A percentile compares a stretch with the other conserved stretches of the same genome.
Evolutionary conservation across 1,140 invertebrate genomes (phyloP).

Genomic region (Ceratoteleas bidentatus): DNA sequence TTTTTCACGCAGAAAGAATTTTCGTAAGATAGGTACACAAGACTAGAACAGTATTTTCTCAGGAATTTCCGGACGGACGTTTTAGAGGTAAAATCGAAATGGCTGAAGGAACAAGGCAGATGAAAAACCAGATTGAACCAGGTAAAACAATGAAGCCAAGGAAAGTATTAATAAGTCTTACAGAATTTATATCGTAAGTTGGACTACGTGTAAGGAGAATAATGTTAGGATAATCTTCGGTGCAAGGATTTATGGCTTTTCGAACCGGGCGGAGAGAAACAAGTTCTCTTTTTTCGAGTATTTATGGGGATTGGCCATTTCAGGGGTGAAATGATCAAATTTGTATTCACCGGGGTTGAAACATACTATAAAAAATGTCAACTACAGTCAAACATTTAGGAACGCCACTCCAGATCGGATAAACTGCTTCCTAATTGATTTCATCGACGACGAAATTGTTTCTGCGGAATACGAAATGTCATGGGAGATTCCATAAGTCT

Average conservation of each 20-base stretch:
- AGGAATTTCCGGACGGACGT: no score
- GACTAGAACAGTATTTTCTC: no score
- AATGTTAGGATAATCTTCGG: constrained; percentile 55
- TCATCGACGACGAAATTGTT: constrained; percentile 4
- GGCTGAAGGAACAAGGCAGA: background rate
- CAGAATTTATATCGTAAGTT: constrained; percentile 50
- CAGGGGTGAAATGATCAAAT: constrained; percentile 32
- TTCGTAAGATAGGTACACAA: no score
- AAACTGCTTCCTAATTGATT: constrained; percentile 17
- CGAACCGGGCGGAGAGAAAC: constrained; percentile 22
- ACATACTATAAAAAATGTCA: constrained; percentile 25
- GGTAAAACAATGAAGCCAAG: constrained; percentile 41
- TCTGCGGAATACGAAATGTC: constrained; percentile 6
- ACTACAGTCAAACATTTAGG: constrained; percentile 12
- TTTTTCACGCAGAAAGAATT: no score
- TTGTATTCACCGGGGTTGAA: constrained; percentile 33
- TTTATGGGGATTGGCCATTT: constrained; percentile 41
- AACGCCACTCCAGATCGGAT: background rate
- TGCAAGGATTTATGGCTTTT: constrained; percentile 43
- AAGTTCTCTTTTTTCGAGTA: constrained; percentile 43
- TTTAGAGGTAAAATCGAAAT: no score
- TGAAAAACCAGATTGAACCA: constrained; percentile 29
- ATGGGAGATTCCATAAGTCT: background rate
- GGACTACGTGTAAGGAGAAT: constrained; percentile 48
- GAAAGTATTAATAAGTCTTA: constrained; percentile 56